Conservation (phyloP, 2,797 vertebrate species). For the Danio aesculapii region DNA sequence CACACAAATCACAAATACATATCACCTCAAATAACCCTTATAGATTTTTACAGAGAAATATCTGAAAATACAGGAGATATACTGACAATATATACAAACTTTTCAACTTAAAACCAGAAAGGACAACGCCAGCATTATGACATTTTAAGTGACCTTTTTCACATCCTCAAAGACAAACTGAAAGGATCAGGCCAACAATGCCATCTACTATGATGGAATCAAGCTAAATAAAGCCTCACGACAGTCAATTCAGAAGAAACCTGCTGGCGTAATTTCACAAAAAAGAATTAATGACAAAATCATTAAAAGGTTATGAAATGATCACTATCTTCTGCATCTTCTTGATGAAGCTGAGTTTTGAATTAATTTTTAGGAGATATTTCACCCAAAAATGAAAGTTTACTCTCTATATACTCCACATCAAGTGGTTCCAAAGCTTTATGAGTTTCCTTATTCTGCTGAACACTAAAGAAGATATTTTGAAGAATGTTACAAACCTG, state of each 20-base stretch:
- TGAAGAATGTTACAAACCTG: too few relatives aligned
- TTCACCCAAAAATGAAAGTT: too few relatives aligned
- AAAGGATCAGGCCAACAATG: background rate
- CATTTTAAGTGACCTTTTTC: constrained; percentile 1
- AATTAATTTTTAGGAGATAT: too few relatives aligned
- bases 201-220: background rate
- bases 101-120: background rate
- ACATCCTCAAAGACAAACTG: constrained; percentile 23
- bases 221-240: background rate
- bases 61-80: background rate
- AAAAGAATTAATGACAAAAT: background rate
- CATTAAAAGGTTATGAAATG: background rate
- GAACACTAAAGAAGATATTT: too few relatives aligned
- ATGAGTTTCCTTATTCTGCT: too few relatives aligned
- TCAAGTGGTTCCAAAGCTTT: too few relatives aligned
- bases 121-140: background rate
- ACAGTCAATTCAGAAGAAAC: background rate
- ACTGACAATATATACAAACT: background rate
- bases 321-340: too few relatives aligned
- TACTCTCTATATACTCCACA: too few relatives aligned
- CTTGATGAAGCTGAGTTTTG: too few relatives aligned
- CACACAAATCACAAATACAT: background rate
- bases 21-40: too few relatives aligned
- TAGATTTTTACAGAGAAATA: background rate
- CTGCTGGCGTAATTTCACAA: background rate